Percentiles rank a stretch among this genome's conserved stretches.
These are phyloP conservation scores for Latrodectus geometricus DNA, from an alignment of 1,140 invertebrate genomes.

Conservation along the genomic window DNA sequence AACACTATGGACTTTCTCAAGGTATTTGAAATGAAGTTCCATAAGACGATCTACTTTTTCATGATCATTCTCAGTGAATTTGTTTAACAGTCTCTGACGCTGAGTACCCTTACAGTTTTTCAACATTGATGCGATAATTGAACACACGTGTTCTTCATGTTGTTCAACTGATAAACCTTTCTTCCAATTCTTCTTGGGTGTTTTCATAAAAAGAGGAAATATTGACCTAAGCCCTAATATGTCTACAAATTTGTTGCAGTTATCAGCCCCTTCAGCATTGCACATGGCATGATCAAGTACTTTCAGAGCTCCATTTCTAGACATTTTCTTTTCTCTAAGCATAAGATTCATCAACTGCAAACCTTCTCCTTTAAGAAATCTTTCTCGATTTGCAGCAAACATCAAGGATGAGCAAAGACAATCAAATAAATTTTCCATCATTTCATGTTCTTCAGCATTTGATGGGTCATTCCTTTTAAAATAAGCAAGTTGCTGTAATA, in stretches of 20 bases:
- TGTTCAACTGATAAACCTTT: slow-evolving; percentile 73
- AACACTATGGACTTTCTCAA: slow-evolving; percentile 90
- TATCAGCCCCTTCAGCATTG: slow-evolving; percentile 90
- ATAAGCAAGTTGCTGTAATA: slow-evolving; percentile 90
- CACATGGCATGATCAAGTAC: slow-evolving; percentile 94
- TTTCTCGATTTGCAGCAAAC: slow-evolving; percentile 86
- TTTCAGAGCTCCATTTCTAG: slow-evolving; percentile 94
- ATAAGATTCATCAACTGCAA: slow-evolving; percentile 97
- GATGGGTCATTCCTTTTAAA: slow-evolving; percentile 96
- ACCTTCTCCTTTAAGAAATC: slow-evolving; percentile 94
- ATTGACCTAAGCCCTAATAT: slow-evolving; percentile 95
- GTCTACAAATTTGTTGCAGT: slow-evolving; percentile 99
- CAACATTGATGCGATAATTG: slow-evolving; percentile 93
- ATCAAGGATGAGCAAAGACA: slow-evolving; percentile 93
- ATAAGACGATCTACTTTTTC: slow-evolving; percentile 94
- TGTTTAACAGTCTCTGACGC: slow-evolving; percentile 88
- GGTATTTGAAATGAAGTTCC: slow-evolving; percentile 97
- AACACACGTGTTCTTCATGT: slow-evolving; percentile 85
- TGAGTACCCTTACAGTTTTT: slow-evolving; percentile 91
- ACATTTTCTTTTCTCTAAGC: slow-evolving; percentile 97
- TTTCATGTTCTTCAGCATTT: slow-evolving; percentile 92
- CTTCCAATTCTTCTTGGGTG: slow-evolving; percentile 87
- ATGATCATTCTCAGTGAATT: slow-evolving; percentile 98
- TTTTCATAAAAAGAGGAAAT: slow-evolving; percentile 99
- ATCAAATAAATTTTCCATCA: slow-evolving; percentile 99